Percentiles rank a stretch among this genome's conserved stretches.
phyloP scores from a whole-genome alignment of 2,113 vertebrate species.

The Ariopsis seemanni region DNA sequence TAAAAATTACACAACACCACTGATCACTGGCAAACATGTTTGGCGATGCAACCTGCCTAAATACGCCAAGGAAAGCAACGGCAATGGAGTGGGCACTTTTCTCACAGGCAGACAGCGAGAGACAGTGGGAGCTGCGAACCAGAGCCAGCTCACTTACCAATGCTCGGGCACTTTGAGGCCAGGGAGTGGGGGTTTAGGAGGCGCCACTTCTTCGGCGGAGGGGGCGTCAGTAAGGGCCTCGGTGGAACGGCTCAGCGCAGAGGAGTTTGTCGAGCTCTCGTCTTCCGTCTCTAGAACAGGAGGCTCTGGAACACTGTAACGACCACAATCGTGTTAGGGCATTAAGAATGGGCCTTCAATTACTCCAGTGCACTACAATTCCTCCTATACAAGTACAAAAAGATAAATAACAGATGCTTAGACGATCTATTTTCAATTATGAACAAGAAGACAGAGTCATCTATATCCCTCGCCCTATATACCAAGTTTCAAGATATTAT shows the following conservation, averaged over 20 bases:
- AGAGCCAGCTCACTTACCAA: constrained; percentile 62
- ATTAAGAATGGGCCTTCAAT: not conserved
- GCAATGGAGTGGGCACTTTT: not conserved
- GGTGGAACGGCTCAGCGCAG: constrained; percentile 58
- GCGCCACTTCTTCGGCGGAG: constrained; percentile 75
- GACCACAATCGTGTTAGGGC: not conserved
- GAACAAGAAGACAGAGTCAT: too few relatives aligned
- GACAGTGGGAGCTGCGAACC: not conserved
- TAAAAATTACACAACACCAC: not conserved
- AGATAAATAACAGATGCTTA: not conserved
- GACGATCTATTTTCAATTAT: not conserved
- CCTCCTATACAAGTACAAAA: not conserved
- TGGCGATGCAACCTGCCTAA: not conserved
- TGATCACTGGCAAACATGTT: not conserved
- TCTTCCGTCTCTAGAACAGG: constrained; percentile 79
- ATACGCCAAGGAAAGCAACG: not conserved
- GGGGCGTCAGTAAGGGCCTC: constrained; percentile 70
- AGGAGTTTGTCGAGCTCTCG: constrained; percentile 77
- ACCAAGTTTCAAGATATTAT: too few relatives aligned
- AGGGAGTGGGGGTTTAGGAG: constrained; percentile 85
- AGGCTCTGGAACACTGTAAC: constrained; percentile 76
- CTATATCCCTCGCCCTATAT: too few relatives aligned
- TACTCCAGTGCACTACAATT: not conserved
- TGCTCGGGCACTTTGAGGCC: constrained; percentile 85
- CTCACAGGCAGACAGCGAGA: not conserved